phyloP scores from a whole-genome alignment of 2,113 vertebrate genomes.

The Myotis yumanensis region DNA sequence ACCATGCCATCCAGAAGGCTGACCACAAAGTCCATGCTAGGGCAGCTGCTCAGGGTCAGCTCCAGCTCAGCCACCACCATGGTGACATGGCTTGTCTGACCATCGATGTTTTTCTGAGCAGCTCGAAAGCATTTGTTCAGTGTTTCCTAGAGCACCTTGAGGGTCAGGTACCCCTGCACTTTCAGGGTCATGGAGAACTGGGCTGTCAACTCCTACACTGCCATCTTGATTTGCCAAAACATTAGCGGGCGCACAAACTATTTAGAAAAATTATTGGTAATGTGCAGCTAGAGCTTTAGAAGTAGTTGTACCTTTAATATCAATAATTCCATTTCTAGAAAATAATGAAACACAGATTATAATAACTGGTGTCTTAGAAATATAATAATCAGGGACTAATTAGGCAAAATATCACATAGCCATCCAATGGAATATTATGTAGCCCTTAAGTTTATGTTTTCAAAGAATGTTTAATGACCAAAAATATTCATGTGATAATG shows the following conservation, averaged over 20 bases:
- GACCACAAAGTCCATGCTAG: constrained; percentile 96
- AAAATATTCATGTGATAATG: background rate
- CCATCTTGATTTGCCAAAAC: too few species aligned
- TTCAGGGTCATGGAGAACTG: too few species aligned
- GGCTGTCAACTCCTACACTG: too few species aligned
- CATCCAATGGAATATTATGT: background rate
- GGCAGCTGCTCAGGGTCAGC: constrained; percentile 96
- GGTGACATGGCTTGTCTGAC: constrained; percentile 97
- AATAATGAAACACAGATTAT: background rate
- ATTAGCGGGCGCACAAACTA: background rate
- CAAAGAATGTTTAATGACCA: background rate
- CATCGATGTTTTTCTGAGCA: constrained; percentile 97
- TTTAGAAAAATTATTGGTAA: constrained; percentile 31
- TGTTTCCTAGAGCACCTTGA: constrained; percentile 96
- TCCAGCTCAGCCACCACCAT: constrained; percentile 98
- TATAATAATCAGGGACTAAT: background rate
- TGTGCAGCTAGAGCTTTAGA: constrained; percentile 12
- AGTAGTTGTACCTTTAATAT: background rate
- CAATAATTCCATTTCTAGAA: constrained; percentile 18
- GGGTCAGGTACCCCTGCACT: too few species aligned
- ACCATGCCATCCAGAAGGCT: constrained; percentile 97
- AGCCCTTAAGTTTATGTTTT: background rate
- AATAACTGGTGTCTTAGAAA: background rate
- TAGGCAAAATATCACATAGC: background rate
- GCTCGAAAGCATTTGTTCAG: constrained; percentile 98